These are phyloP conservation scores for Labroides dimidiatus DNA, from an alignment of 2,797 vertebrate species.

Conservation along the genomic window DNA sequence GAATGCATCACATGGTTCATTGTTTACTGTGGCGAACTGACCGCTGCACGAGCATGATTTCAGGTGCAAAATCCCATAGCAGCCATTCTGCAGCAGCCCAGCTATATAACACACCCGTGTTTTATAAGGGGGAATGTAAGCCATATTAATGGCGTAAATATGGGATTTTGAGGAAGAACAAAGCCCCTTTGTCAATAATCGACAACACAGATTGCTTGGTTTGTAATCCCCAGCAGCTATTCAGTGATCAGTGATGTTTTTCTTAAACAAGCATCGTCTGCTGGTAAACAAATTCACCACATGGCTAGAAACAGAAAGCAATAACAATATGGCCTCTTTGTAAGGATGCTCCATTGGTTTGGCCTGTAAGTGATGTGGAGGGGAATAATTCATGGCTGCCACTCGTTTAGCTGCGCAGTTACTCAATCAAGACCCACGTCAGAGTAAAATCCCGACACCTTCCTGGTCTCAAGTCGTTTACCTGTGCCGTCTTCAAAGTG, in stretches of 20 bases:
- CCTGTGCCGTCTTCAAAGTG: slow-evolving; percentile 72
- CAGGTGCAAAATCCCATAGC: background rate
- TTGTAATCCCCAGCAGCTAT: slow-evolving; percentile 14
- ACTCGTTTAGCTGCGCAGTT: slow-evolving; percentile 10
- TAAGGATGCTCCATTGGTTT: slow-evolving; percentile 47
- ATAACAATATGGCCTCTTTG: slow-evolving; percentile 76
- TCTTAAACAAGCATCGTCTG: slow-evolving; percentile 38
- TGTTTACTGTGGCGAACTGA: slow-evolving; percentile 72
- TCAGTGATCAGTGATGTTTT: slow-evolving; percentile 22
- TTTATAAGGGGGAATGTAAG: background rate
- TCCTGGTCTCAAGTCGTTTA: slow-evolving; percentile 48
- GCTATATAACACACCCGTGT: background rate
- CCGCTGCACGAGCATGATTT: slow-evolving; percentile 14
- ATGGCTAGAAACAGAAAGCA: slow-evolving; percentile 64
- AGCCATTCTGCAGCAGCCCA: background rate
- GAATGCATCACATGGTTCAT: slow-evolving; percentile 67
- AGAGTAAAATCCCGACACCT: background rate
- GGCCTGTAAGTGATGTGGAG: slow-evolving; percentile 44
- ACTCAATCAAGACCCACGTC: background rate
- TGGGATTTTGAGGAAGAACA: background rate
- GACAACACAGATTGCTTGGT: background rate
- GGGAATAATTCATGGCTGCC: slow-evolving; percentile 9
- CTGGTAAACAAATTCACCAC: slow-evolving; percentile 74
- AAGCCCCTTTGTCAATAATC: background rate
- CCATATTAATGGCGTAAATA: slow-evolving; percentile 13